phyloP scores from a whole-genome alignment of 2,113 vertebrate genomes.

The Miniopterus natalensis region DNA sequence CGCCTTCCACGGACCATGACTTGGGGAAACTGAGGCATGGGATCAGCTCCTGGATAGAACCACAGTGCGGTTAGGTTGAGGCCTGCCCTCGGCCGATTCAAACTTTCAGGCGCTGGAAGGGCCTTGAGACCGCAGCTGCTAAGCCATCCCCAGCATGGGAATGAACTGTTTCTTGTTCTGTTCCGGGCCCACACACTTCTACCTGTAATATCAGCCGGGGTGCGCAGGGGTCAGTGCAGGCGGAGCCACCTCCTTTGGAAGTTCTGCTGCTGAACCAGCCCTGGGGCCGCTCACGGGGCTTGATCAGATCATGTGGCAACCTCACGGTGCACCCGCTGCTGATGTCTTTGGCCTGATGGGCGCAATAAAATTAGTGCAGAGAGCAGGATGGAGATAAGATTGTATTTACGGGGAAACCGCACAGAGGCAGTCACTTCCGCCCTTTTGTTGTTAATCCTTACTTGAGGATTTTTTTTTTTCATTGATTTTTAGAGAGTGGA shows the following conservation, averaged over 20 bases:
- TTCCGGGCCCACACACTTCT: no score
- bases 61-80: background rate
- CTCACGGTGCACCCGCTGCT: background rate
- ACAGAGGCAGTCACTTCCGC: background rate
- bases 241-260: background rate
- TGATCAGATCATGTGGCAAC: background rate
- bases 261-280: background rate
- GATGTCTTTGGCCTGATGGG: background rate
- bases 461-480: no score
- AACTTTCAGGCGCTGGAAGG: background rate
- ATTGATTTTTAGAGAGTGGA: no score
- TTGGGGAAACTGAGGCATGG: background rate
- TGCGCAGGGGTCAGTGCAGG: background rate
- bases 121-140: background rate
- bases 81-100: background rate
- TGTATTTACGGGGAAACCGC: background rate
- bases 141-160: background rate
- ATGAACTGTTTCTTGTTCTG: background rate
- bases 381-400: background rate
- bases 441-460: no score
- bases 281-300: accelerated
- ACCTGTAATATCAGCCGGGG: background rate
- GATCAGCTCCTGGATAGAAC: background rate
- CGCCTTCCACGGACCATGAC: background rate
- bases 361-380: background rate